Conservation (phyloP, 1,140 invertebrate species). For the Drosophila nasuta region DNA sequence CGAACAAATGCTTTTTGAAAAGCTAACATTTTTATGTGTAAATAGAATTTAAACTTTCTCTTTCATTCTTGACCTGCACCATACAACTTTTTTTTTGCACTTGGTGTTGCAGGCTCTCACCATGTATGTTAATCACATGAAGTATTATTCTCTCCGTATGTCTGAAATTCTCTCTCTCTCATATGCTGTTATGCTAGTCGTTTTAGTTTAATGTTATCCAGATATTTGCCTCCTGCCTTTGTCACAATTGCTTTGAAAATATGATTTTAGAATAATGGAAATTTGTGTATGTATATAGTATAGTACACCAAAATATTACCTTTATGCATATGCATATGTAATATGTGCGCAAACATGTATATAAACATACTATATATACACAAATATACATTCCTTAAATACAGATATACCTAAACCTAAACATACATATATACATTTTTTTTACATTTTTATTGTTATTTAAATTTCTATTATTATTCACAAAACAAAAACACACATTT, state of each 20-base stretch:
- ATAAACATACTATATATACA: neutral
- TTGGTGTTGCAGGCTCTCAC: neutral
- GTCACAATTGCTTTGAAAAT: too few relatives aligned
- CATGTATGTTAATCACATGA: neutral
- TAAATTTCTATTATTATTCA: neutral
- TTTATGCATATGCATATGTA: neutral
- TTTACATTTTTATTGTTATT: neutral
- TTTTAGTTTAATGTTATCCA: too few relatives aligned
- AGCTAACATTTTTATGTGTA: too few relatives aligned
- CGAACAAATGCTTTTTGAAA: too few relatives aligned
- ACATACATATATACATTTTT: slow-evolving; percentile 8
- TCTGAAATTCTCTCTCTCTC: neutral
- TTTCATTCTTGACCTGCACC: neutral
- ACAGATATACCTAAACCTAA: slow-evolving; percentile 1
- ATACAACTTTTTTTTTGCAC: neutral
- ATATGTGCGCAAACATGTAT: neutral
- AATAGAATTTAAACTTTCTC: neutral
- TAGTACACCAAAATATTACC: neutral
- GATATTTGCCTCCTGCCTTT: too few relatives aligned
- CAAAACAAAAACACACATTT: neutral
- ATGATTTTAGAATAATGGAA: too few relatives aligned
- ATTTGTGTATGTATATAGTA: neutral
- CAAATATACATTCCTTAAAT: slow-evolving; percentile 20
- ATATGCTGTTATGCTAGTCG: too few relatives aligned
- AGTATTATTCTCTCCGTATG: neutral